These are phyloP conservation scores for Drosophila sechellia DNA, from an alignment of 1,140 invertebrate species.

Conservation along the genomic window DNA sequence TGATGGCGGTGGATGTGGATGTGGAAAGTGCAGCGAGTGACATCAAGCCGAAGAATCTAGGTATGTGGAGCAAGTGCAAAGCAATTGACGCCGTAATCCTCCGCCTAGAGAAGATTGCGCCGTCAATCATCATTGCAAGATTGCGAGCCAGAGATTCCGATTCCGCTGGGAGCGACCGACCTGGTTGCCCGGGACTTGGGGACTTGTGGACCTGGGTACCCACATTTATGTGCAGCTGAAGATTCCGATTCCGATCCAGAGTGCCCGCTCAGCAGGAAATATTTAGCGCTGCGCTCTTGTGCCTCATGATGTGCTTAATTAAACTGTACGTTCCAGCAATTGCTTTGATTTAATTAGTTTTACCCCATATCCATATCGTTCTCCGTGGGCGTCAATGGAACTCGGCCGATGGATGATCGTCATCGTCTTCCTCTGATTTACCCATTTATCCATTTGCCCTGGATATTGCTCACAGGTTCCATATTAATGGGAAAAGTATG, in stretches of 20 bases:
- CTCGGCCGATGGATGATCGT: not conserved
- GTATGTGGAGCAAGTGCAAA: slow-evolving; percentile 84
- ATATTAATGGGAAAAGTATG: not conserved
- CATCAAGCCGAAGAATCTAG: slow-evolving; percentile 53
- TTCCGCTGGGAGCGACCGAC: slow-evolving; percentile 4
- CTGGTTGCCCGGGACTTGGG: not conserved
- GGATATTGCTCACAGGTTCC: too few species aligned
- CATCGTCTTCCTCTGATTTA: not conserved
- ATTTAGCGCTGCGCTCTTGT: slow-evolving; percentile 54
- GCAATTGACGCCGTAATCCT: slow-evolving; percentile 69
- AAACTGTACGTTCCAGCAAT: slow-evolving; percentile 66
- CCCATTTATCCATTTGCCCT: too few species aligned
- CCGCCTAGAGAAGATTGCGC: slow-evolving; percentile 54
- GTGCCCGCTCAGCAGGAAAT: slow-evolving; percentile 65
- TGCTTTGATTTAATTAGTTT: slow-evolving; percentile 79
- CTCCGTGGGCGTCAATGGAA: slow-evolving; percentile 26
- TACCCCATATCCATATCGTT: not conserved
- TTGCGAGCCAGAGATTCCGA: slow-evolving; percentile 4
- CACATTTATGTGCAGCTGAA: not conserved
- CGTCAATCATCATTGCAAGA: slow-evolving; percentile 49
- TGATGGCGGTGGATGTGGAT: too few species aligned
- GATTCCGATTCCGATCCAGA: slow-evolving; percentile 7
- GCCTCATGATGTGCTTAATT: slow-evolving; percentile 57
- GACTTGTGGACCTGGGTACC: not conserved
- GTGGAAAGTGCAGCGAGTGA: slow-evolving; percentile 37